Base-by-base conservation (phyloP, 23 tunicate species). In the Phallusia fumigata region DNA sequence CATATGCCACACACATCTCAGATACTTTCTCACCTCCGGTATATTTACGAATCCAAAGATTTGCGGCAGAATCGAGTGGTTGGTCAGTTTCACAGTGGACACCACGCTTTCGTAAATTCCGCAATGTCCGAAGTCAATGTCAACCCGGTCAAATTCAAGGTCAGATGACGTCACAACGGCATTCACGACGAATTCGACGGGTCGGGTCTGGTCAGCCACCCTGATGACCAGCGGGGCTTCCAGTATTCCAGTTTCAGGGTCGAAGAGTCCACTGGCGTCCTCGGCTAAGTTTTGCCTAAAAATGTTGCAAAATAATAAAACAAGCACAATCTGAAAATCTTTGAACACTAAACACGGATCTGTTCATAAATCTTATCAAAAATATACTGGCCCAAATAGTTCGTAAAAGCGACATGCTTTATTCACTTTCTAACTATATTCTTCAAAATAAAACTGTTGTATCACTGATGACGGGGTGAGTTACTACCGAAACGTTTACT, bases 101-200 rank as follows among this genome's bases (percentile, higher is more conserved):
- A 84, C 82, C 34, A 94, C 98, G 13, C 88, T 79, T 78, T 94
- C 98, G 83, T 86, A 78, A 21, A 94, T 86, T 16, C 98, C 83
- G 80, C 98, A 94, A 32, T 50, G 74, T 3, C 98, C 98, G 74
- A 94, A 94, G 75, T 94, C 88, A 13, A 94, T 76, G 10, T 75
- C 81, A 36, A 81, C 51, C 30, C 86, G 83, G 36, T 89, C 90
- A 35, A 94, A 89, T 51, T 86, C 88, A 0, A 94, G 65, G 49
- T 94, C 98, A 6, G 98, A 94, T 53, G 86, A 77, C 78, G 98
- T 94, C 52, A 94, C 88, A 3, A 94, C 83, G 6, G 93, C 98
- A 34, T 81, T 94, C 45, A 94, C 93, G 8, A 83, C 87, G 75
- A 89, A 94, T 18, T 90, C 88, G 30, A 94, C 98, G 0, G 98